phyloP scores from a whole-genome alignment of 2,797 vertebrate genomes.

The Leptoclinus maculatus region DNA sequence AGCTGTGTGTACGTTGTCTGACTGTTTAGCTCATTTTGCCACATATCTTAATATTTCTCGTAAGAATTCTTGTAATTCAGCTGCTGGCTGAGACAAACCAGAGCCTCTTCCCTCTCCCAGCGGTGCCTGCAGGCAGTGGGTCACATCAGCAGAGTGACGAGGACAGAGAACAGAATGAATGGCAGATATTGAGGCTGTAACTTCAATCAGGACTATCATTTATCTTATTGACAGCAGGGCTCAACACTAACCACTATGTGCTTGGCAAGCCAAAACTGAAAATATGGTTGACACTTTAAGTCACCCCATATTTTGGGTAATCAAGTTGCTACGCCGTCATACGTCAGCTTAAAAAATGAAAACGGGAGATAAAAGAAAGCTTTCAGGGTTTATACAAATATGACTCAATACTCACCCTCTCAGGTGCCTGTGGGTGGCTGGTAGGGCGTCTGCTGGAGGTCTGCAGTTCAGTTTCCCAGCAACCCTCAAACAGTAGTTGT shows the following conservation, averaged over 20 bases:
- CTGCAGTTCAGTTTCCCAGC: constrained; percentile 23
- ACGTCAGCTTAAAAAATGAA: too few relatives aligned
- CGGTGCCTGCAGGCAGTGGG: neutral
- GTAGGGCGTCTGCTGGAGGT: neutral
- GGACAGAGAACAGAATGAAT: too few relatives aligned
- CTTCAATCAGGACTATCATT: neutral
- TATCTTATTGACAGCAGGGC: neutral
- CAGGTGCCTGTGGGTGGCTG: neutral
- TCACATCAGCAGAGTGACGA: too few relatives aligned
- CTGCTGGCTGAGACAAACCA: neutral
- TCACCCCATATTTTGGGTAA: too few relatives aligned
- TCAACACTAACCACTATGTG: neutral
- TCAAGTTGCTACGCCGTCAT: too few relatives aligned
- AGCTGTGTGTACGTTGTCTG: too few relatives aligned
- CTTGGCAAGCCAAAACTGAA: neutral
- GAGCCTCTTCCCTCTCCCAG: neutral
- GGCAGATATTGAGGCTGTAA: neutral
- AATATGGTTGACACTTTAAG: too few relatives aligned
- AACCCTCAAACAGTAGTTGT: constrained; percentile 19
- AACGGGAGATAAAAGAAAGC: too few relatives aligned
- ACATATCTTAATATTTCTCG: neutral
- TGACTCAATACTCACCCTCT: neutral
- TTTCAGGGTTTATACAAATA: too few relatives aligned
- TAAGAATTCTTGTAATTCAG: neutral
- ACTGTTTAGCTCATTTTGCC: too few relatives aligned